Base-by-base conservation (phyloP, 2,888 invertebrate species). In the Orchesellides sinensis region DNA sequence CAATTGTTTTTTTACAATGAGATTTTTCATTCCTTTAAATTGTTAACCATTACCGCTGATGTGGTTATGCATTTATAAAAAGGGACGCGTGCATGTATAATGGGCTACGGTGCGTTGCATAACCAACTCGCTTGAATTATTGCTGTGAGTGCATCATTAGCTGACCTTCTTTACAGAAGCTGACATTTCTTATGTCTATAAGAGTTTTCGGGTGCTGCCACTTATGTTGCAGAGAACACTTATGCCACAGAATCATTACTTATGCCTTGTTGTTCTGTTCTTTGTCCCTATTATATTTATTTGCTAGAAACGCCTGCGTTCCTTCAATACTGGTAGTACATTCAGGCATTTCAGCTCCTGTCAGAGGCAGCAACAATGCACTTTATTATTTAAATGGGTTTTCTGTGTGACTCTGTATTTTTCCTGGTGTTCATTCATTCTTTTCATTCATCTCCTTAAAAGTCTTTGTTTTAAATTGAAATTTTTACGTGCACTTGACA, bases 121-220 rank as follows among this genome's bases (percentile, higher is more conserved):
- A 69, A 40, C 69, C 65, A 14, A 68, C 61, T 69, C 59, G 49
- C 69, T 69, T 78, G 78, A 78, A 61, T 59, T 78, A 78, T 78
- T 78, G 69, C 78, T 78, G 23, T 61, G 78, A 27, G 78, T 78
- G 69, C 78, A 69, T 69, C 78, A 78, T 78, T 78, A 78, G 69
- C 61, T 78, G 69, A 69, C 78, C 78, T 61, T 78, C 61, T 77
- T 45, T 66, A 68, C 49, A 49, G 61, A 65, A 78, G 61, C 68
- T 61, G 69, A 78, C 78, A 78, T 68, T 35, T 78, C 49, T 68
- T 6, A 69, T 69, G 68, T 69, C 69, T 69, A 61, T 69, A 47
- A 10, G n/a, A n/a, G 10, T 25, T 17, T 54, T 25, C 49, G 40
- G 40, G 2, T 40, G 4, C 2, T 14, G 14, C n/a, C 40, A 40